Evolutionary conservation across 2,113 vertebrate species (phyloP), one percentile per base, ranked within the genome.

Genomic region (Tetraodon nigroviridis): DNA sequence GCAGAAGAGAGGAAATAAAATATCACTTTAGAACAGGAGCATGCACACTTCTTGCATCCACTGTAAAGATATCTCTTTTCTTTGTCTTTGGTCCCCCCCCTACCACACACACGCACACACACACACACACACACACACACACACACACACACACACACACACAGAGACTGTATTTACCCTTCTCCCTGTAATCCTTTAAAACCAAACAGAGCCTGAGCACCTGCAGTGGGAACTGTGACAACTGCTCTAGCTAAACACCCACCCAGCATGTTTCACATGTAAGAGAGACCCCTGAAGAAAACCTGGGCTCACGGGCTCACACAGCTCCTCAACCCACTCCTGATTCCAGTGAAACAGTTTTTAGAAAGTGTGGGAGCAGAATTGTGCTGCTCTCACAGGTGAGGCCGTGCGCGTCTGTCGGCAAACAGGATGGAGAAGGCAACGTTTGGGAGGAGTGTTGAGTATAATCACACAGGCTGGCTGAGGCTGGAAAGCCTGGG

Each of bases 401-500:
- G 46, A 65, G 22, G 48, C 41, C 44, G 15, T 37, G 22, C 22
- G 20, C 58, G 57, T 65, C 52, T 6, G 11, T 14, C 29, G 47
- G 18, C 61, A 64, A 51, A 37, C 32, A 37, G 32, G 32, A 37
- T 69, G 68, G 20, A 55, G 54, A 59, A 61, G 51, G 51, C 56
- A 22, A 27, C n/a, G 45, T 24, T 56, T 24, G 40, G 65, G 59
- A 27, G 50, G 24, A 47, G 51, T 48, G 70, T 51, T 70, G 66
- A 64, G 61, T 78, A 64, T 83, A 78, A 69, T 81, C 71, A 76
- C 66, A 69, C 69, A 53, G 47, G 51, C 69, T 77, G 62, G 63
- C 69, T 80, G 79, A 83, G 69, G 78, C n/a, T 77, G 71, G 74
- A 74, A 69, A 74, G 74, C 81, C 81, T 63, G 7, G 3, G 82